Percentiles rank a stretch among this genome's conserved stretches.
Evolutionary conservation across 2,113 vertebrate species (phyloP).

Genomic region (Synodontis membranacea): DNA sequence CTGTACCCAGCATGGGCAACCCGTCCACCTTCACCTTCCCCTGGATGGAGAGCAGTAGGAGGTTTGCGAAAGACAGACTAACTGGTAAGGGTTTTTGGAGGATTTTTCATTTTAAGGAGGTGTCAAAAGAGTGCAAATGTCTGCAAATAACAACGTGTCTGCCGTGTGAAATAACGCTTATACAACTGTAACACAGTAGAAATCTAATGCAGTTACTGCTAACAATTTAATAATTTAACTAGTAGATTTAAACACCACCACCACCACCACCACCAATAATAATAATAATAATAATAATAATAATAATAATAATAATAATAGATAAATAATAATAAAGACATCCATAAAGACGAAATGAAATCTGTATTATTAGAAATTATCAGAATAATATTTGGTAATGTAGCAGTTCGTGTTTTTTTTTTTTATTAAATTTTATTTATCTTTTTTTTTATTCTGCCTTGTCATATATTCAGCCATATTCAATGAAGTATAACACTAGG

Average conservation of each 20-base stretch:
- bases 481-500: not conserved
- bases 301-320: not conserved
- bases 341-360: not conserved
- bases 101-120: not conserved
- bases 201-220: not conserved
- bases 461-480: not conserved
- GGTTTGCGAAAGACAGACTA: constrained; percentile 88
- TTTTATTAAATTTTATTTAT: not conserved
- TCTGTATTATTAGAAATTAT: not conserved
- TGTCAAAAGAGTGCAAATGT: not conserved
- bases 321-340: not conserved
- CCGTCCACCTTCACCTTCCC: constrained; percentile 84
- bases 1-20: constrained; percentile 74
- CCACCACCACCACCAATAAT: not conserved
- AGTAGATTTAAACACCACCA: not conserved
- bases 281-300: not conserved
- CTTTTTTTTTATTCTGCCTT: not conserved
- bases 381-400: not conserved
- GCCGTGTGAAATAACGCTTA: not conserved
- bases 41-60: constrained; percentile 91
- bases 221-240: not conserved
- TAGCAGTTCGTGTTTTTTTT: not conserved
- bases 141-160: not conserved
- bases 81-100: constrained; percentile 82
- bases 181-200: not conserved